Conservation (phyloP, 2,888 invertebrate genomes). For the Caenorhabditis angaria region DNA sequence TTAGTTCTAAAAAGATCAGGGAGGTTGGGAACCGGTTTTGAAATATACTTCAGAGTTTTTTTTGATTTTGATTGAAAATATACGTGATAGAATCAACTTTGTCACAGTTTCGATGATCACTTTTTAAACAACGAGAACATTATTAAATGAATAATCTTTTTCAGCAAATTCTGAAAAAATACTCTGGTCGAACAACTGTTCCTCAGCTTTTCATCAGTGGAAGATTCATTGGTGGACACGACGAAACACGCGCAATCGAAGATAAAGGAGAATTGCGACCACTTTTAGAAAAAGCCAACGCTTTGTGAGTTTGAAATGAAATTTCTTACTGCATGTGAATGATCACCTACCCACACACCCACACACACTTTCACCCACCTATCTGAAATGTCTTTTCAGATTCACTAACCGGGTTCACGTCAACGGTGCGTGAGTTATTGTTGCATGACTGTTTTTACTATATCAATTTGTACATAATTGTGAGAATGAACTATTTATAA, state of each 20-base stretch:
- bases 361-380: slow-evolving; percentile 11
- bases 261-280: slow-evolving; percentile 48
- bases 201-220: slow-evolving; percentile 61
- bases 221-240: slow-evolving; percentile 58
- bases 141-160: slow-evolving; percentile 5
- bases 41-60: too few relatives aligned
- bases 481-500: neutral
- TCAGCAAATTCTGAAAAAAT: slow-evolving; percentile 52
- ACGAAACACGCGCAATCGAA: slow-evolving; percentile 49
- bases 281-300: slow-evolving; percentile 48
- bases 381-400: slow-evolving; percentile 30
- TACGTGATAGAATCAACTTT: too few relatives aligned
- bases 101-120: too few relatives aligned
- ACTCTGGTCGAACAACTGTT: slow-evolving; percentile 56
- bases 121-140: neutral
- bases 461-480: neutral
- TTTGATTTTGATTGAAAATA: too few relatives aligned
- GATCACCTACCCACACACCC: neutral
- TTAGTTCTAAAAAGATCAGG: slow-evolving; percentile 12
- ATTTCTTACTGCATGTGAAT: neutral
- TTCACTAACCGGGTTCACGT: slow-evolving; percentile 46
- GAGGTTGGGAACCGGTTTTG: too few relatives aligned
- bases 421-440: slow-evolving; percentile 46
- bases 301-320: slow-evolving; percentile 29
- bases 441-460: neutral